These are phyloP conservation scores for Denticeps clupeoides DNA, from an alignment of 2,797 vertebrate genomes.

Conservation along the genomic window DNA sequence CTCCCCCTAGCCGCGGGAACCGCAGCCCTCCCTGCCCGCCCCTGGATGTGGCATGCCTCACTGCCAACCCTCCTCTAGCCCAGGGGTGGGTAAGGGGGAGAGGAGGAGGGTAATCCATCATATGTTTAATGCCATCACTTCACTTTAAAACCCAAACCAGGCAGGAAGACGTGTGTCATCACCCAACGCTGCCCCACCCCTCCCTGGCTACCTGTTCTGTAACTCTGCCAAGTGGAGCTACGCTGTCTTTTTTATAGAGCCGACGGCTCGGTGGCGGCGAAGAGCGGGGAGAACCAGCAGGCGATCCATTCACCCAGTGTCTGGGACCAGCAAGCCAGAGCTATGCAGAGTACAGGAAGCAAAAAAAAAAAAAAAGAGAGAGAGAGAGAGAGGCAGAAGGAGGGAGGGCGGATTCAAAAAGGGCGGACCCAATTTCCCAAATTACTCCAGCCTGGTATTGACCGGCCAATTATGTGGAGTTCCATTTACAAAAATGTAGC, in stretches of 20 bases:
- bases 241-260: not conserved
- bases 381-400: constrained; percentile 14
- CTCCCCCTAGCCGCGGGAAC: constrained; percentile 18
- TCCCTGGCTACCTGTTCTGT: constrained; percentile 18
- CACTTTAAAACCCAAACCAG: too few relatives aligned
- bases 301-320: too few relatives aligned
- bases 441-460: constrained; percentile 69
- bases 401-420: constrained; percentile 24
- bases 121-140: too few relatives aligned
- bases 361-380: not conserved
- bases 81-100: too few relatives aligned
- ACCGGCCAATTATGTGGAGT: constrained; percentile 80
- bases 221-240: constrained; percentile 13
- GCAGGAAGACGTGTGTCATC: not conserved
- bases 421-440: constrained; percentile 55
- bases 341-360: too few relatives aligned
- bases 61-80: not conserved
- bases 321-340: too few relatives aligned
- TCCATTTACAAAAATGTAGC: constrained; percentile 86
- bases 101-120: too few relatives aligned
- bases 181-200: not conserved
- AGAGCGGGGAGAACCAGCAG: not conserved
- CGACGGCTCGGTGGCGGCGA: constrained; percentile 1
- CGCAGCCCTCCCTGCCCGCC: constrained; percentile 24
- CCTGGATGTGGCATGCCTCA: constrained; percentile 10